A percentile compares a stretch with the other conserved stretches of the same genome.
Evolutionary conservation across 2,888 invertebrate genomes (phyloP).

Genomic region (Orchesella flavescens): DNA sequence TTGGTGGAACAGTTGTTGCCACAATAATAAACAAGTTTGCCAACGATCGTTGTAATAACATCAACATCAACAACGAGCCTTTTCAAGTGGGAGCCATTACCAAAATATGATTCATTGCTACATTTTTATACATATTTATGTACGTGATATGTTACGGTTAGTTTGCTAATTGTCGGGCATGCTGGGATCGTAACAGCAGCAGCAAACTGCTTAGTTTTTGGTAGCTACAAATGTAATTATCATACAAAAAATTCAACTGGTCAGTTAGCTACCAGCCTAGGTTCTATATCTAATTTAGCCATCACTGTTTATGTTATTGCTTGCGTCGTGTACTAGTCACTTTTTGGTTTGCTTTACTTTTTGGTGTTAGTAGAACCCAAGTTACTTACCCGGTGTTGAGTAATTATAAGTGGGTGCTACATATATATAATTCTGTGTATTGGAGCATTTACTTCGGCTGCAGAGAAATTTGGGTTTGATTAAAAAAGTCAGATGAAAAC

Average conservation of each 20-base stretch:
- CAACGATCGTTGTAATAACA: neutral
- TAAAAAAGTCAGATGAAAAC: neutral
- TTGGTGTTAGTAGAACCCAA: too few relatives aligned
- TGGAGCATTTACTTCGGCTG: too few relatives aligned
- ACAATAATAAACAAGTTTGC: neutral
- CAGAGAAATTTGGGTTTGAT: too few relatives aligned
- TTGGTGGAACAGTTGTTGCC: neutral
- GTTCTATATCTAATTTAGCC: neutral
- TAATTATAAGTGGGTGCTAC: too few relatives aligned
- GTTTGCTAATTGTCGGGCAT: constrained; percentile 13
- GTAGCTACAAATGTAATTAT: neutral
- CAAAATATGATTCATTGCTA: constrained; percentile 16
- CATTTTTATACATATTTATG: neutral
- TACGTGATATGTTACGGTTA: neutral
- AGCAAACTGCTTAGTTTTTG: too few relatives aligned
- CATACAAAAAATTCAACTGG: neutral
- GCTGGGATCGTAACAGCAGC: neutral
- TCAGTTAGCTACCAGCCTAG: neutral
- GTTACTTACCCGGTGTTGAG: too few relatives aligned
- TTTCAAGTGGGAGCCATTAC: constrained; percentile 1
- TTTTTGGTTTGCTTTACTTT: neutral
- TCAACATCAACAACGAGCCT: neutral
- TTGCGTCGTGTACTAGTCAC: neutral
- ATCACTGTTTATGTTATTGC: neutral
- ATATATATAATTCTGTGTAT: too few relatives aligned